These are phyloP conservation scores for Coptodon bakossiorum DNA, from an alignment of 2,113 vertebrate genomes.

Conservation along the genomic window DNA sequence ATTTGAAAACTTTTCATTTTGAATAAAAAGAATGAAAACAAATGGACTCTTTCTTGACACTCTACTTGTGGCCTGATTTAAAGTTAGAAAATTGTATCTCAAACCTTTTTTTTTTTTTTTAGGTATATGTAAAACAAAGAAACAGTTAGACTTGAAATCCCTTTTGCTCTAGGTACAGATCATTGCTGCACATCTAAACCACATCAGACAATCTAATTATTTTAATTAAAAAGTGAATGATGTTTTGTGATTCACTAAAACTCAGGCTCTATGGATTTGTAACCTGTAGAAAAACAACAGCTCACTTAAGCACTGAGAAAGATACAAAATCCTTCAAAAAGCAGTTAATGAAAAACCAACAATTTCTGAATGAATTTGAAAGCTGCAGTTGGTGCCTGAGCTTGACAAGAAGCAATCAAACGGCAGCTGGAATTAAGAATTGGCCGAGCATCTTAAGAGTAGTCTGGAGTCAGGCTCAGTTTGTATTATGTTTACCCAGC, in stretches of 20 bases:
- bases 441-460: background rate
- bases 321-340: background rate
- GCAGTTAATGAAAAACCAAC: background rate
- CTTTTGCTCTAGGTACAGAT: background rate
- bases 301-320: background rate
- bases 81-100: background rate
- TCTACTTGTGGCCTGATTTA: background rate
- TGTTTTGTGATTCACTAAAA: background rate
- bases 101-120: background rate
- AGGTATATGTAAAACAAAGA: background rate
- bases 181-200: background rate
- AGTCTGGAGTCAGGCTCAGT: background rate
- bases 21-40: background rate
- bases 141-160: background rate
- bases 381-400: background rate
- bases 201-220: background rate
- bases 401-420: background rate
- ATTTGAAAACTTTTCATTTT: rapidly evolving
- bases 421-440: background rate
- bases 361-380: background rate
- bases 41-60: background rate
- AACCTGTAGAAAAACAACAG: background rate
- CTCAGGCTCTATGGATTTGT: background rate
- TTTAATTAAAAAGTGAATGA: background rate
- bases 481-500: background rate